Evolutionary conservation across 2,797 vertebrate species (phyloP).

Genomic region (Rallus crepitans): DNA sequence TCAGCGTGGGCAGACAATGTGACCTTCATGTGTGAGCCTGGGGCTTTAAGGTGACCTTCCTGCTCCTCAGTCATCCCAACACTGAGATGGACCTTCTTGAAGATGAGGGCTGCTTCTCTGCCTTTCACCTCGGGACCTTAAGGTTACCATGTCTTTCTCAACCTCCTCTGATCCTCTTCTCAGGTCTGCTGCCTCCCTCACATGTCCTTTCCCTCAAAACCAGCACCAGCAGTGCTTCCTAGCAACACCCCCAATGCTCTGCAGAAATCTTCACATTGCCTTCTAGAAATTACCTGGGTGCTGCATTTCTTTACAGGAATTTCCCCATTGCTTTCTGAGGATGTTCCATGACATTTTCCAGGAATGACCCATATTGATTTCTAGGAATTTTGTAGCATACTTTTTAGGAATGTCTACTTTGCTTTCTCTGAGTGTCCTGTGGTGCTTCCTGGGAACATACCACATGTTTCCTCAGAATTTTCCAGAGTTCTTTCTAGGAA

Average conservation of each 20-base stretch:
- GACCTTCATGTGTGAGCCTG: background rate
- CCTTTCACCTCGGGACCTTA: background rate
- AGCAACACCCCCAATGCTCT: background rate
- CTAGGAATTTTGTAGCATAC: background rate
- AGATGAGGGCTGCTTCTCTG: background rate
- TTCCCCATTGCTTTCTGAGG: background rate
- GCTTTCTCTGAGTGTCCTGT: background rate
- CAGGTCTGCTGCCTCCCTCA: background rate
- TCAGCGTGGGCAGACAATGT: background rate
- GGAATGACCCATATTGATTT: background rate
- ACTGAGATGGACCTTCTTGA: background rate
- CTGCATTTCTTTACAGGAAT: background rate
- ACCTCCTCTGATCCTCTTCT: background rate
- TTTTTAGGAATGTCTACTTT: background rate
- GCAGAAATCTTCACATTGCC: background rate
- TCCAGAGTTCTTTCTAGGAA: background rate
- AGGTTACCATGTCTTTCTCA: background rate
- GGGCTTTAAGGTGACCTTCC: background rate
- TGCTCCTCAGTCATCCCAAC: background rate
- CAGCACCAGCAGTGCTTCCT: rapidly evolving
- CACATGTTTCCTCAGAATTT: background rate
- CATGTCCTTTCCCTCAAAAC: background rate
- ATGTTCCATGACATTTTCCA: background rate
- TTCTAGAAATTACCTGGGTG: background rate
- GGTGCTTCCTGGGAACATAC: background rate